These are phyloP conservation scores for Mormoops blainvillei DNA, from an alignment of 2,113 vertebrate species.

Conservation along the genomic window DNA sequence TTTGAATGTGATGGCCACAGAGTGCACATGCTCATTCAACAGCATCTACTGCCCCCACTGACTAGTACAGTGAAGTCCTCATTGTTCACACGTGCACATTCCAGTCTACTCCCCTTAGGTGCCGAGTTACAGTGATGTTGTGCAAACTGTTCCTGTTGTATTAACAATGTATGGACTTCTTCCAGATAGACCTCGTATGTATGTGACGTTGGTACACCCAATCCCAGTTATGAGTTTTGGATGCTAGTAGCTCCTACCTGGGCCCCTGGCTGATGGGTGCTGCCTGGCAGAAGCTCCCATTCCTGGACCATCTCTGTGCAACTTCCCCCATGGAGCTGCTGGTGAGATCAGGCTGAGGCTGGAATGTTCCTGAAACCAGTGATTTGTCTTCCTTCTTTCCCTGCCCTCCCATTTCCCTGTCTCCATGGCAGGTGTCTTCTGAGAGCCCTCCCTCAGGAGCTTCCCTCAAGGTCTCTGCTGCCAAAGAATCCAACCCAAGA, in stretches of 20 bases:
- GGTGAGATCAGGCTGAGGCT: background rate
- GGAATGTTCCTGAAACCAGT: background rate
- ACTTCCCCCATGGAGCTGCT: background rate
- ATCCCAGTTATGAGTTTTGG: background rate
- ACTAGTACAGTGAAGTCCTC: too few relatives aligned
- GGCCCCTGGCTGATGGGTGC: background rate
- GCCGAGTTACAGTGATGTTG: too few relatives aligned
- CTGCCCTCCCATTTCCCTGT: background rate
- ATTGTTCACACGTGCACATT: too few relatives aligned
- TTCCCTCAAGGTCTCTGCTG: background rate
- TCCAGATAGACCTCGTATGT: background rate
- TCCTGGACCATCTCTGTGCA: background rate
- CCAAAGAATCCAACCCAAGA: background rate
- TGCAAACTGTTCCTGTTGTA: too few relatives aligned
- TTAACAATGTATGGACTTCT: too few relatives aligned
- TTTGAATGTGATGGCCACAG: too few relatives aligned
- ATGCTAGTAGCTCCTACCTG: background rate
- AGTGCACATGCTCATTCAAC: too few relatives aligned
- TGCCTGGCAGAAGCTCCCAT: background rate
- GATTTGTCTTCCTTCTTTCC: background rate
- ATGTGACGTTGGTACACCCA: rapidly evolving
- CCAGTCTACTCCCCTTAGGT: too few relatives aligned
- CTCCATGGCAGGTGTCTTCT: background rate
- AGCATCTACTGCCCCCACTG: too few relatives aligned
- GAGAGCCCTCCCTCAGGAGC: background rate